phyloP scores from a whole-genome alignment of 2,113 vertebrate genomes.

The Antennarius striatus region DNA sequence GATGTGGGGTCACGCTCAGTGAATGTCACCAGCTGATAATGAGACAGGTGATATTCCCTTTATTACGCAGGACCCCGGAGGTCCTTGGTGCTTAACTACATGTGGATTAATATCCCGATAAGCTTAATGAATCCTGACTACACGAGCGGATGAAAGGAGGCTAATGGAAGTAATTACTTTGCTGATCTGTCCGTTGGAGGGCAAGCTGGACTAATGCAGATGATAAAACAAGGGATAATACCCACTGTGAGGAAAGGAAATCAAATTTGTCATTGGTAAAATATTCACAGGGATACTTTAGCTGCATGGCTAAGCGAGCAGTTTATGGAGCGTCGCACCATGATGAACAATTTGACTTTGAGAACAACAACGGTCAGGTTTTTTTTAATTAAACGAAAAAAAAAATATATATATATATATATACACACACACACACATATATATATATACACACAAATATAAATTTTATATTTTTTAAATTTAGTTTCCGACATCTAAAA shows the following conservation, averaged over 20 bases:
- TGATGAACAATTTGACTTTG: constrained; percentile 19
- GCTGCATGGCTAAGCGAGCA: background rate
- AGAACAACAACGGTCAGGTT: constrained; percentile 3
- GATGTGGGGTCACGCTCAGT: constrained; percentile 2
- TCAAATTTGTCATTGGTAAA: constrained; percentile 33
- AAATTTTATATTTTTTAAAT: too few relatives aligned
- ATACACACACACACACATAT: too few relatives aligned
- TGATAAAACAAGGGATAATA: constrained; percentile 27
- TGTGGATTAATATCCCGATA: constrained; percentile 56
- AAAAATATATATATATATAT: too few relatives aligned
- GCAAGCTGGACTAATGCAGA: constrained; percentile 17
- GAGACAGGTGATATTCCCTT: constrained; percentile 28
- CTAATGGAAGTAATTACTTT: constrained; percentile 59
- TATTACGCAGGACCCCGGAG: constrained; percentile 25
- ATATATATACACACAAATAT: too few relatives aligned
- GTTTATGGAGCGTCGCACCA: constrained; percentile 1
- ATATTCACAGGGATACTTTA: constrained; percentile 14
- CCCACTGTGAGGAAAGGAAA: constrained; percentile 12
- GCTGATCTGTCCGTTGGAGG: constrained; percentile 38
- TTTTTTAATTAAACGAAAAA: too few relatives aligned
- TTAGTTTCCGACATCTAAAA: too few relatives aligned
- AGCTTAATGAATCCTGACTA: constrained; percentile 59
- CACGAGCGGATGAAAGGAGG: constrained; percentile 36
- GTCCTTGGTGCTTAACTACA: constrained; percentile 49
- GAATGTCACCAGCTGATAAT: constrained; percentile 34